These are phyloP conservation scores for Tetrax tetrax DNA, from an alignment of 2,113 vertebrate species.

Conservation along the genomic window DNA sequence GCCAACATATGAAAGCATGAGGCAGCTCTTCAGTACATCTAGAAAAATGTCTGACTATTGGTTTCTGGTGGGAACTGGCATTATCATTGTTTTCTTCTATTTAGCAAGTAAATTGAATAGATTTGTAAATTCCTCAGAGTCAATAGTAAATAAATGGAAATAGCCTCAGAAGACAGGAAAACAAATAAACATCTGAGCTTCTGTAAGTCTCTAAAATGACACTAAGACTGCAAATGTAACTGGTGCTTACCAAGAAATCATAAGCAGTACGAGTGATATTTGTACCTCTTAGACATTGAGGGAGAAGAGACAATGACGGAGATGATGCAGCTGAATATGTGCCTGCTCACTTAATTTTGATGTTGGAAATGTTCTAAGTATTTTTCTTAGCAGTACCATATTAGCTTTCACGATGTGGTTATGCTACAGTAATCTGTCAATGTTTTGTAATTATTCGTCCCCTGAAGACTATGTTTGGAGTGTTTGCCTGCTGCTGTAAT, in stretches of 20 bases:
- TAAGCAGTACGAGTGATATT: background rate
- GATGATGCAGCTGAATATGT: background rate
- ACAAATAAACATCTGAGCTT: background rate
- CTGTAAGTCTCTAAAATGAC: background rate
- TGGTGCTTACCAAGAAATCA: background rate
- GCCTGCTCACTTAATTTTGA: background rate
- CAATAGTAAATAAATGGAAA: constrained; percentile 35
- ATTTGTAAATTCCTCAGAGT: background rate
- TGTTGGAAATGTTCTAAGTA: background rate
- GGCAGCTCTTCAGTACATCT: background rate
- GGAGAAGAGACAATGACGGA: background rate
- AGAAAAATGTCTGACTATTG: background rate
- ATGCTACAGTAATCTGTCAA: background rate
- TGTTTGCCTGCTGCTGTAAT: background rate
- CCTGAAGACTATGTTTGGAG: background rate
- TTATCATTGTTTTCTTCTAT: background rate
- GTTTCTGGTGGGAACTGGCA: background rate
- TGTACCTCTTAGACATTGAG: background rate
- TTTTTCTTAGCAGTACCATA: background rate
- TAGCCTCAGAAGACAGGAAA: background rate
- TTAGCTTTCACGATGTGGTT: background rate
- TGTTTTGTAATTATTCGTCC: background rate
- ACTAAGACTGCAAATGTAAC: background rate
- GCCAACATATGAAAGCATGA: background rate
- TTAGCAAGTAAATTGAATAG: background rate